Conservation (phyloP, 2,113 vertebrate species). For the Hemicordylus capensis region DNA sequence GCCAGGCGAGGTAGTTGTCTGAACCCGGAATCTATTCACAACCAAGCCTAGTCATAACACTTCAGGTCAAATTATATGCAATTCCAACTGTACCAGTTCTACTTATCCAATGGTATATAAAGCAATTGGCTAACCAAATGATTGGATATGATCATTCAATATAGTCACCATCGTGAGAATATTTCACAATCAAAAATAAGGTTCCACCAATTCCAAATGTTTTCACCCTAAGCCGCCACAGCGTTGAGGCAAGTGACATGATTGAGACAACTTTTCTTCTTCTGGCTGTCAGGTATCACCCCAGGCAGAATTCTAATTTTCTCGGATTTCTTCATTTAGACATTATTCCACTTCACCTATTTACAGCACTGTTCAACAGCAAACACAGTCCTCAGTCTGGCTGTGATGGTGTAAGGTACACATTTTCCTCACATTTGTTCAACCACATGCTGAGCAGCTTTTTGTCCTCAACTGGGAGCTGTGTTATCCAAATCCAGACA, state of each 20-base stretch:
- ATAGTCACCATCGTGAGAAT: background rate
- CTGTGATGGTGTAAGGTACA: background rate
- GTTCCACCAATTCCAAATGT: slow-evolving; percentile 16
- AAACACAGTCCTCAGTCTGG: slow-evolving; percentile 33
- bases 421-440: background rate
- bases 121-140: slow-evolving; percentile 2
- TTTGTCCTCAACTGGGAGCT: background rate
- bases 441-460: background rate
- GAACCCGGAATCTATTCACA: too few species aligned
- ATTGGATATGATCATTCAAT: background rate
- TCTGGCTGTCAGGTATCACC: slow-evolving; percentile 43
- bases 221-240: slow-evolving; percentile 7
- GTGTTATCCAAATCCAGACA: background rate
- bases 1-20: background rate
- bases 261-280: slow-evolving; percentile 17
- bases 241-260: slow-evolving; percentile 28
- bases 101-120: background rate
- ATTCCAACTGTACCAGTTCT: background rate
- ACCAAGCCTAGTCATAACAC: background rate
- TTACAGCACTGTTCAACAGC: slow-evolving; percentile 34
- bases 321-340: slow-evolving; percentile 33
- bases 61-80: too few species aligned
- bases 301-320: slow-evolving; percentile 42
- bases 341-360: slow-evolving; percentile 47
- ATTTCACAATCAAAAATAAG: slow-evolving; percentile 2